Conservation (phyloP, 2,113 vertebrate genomes). For the Lontra canadensis region DNA sequence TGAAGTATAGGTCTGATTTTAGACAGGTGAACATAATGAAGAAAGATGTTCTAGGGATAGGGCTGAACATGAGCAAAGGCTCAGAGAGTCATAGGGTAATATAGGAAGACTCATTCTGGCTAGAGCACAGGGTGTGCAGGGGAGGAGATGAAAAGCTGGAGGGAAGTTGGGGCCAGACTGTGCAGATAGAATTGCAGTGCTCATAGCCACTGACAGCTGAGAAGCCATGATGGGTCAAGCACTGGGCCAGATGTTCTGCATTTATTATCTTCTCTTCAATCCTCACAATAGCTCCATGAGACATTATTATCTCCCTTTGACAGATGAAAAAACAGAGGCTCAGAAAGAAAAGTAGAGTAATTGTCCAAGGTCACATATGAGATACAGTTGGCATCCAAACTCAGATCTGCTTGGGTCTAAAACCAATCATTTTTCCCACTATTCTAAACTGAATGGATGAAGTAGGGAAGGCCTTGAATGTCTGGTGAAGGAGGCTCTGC, state of each 20-base stretch:
- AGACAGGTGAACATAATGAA: not conserved
- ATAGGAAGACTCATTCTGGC: not conserved
- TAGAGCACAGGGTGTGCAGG: not conserved
- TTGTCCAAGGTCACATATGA: not conserved
- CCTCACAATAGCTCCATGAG: not conserved
- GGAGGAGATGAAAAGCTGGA: not conserved
- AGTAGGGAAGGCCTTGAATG: not conserved
- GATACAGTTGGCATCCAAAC: not conserved
- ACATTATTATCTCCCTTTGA: not conserved
- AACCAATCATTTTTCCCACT: not conserved
- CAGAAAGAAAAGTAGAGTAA: not conserved
- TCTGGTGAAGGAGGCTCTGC: not conserved
- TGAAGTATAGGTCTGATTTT: not conserved
- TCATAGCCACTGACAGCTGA: not conserved
- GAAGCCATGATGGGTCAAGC: not conserved
- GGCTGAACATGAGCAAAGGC: not conserved
- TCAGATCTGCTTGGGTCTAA: not conserved
- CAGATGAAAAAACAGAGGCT: not conserved
- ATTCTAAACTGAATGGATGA: not conserved
- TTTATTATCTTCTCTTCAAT: not conserved
- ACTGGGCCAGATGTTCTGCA: not conserved
- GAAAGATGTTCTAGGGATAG: not conserved
- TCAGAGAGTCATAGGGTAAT: not conserved
- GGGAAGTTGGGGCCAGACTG: not conserved
- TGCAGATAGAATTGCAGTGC: not conserved